Conservation (phyloP, 2,113 vertebrate species). For the Bambusicola thoracicus region DNA sequence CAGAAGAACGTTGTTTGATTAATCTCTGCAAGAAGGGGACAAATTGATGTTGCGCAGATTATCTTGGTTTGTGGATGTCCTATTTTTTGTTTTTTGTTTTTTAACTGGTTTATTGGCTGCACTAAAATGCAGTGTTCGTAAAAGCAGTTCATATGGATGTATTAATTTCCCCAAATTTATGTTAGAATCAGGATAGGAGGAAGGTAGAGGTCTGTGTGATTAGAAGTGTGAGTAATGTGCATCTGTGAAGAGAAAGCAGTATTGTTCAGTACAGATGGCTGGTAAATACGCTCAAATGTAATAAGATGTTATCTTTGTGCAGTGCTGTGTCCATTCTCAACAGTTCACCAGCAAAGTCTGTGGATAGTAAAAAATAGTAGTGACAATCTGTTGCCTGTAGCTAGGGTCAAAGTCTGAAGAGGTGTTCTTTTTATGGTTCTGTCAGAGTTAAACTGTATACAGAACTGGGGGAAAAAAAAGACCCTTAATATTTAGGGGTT, state of each 20-base stretch:
- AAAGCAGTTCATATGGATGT: not conserved
- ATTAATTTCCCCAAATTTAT: not conserved
- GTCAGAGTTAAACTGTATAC: not conserved
- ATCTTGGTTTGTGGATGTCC: not conserved
- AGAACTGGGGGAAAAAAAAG: not conserved
- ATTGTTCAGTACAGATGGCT: slow-evolving; percentile 46
- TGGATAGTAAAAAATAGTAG: slow-evolving; percentile 17
- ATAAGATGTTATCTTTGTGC: slow-evolving; percentile 44
- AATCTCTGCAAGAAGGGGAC: not conserved
- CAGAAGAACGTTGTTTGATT: not conserved
- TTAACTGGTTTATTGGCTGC: not conserved
- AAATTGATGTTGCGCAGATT: not conserved
- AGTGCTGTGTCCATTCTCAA: slow-evolving; percentile 7
- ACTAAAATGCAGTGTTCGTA: not conserved
- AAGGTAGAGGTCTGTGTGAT: not conserved
- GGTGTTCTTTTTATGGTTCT: not conserved
- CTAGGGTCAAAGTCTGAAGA: slow-evolving; percentile 64
- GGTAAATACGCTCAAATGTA: slow-evolving; percentile 23
- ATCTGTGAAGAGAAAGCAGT: slow-evolving; percentile 10
- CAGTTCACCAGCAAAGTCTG: slow-evolving; percentile 14
- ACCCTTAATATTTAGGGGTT: not conserved
- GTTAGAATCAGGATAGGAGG: not conserved
- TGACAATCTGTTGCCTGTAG: slow-evolving; percentile 51
- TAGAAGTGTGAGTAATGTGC: not conserved
- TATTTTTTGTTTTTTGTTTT: not conserved